Evolutionary conservation across 2,888 invertebrate genomes (phyloP).

Genomic region (Prosopocoilus inquinatus): DNA sequence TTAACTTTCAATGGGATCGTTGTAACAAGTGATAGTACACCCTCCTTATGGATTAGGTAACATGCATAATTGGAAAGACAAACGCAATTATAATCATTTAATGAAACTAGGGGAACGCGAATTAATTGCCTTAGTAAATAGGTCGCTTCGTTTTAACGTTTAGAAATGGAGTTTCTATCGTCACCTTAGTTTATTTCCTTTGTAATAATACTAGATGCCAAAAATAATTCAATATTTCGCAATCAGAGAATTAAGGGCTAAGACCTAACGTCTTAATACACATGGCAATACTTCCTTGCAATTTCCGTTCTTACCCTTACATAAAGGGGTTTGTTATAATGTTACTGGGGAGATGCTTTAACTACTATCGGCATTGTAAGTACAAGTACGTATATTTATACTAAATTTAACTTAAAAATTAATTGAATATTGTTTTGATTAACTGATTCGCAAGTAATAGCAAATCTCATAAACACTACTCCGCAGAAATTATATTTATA

Average conservation of each 20-base stretch:
- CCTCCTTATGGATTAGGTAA: slow-evolving; percentile 38
- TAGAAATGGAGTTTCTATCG: not conserved
- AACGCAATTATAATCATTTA: slow-evolving; percentile 45
- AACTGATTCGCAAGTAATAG: no score
- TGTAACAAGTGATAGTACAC: slow-evolving; percentile 30
- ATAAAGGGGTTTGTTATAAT: not conserved
- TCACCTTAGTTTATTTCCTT: not conserved
- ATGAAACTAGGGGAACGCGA: slow-evolving; percentile 35
- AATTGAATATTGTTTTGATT: no score
- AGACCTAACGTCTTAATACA: slow-evolving; percentile 42
- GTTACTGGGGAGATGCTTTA: no score
- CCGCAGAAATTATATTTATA: not conserved
- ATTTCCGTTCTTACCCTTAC: slow-evolving; percentile 43
- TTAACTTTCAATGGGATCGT: slow-evolving; percentile 31
- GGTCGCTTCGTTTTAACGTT: no score
- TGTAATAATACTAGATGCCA: slow-evolving; percentile 13
- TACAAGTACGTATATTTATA: no score
- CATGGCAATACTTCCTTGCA: slow-evolving; percentile 49
- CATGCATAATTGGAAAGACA: slow-evolving; percentile 45
- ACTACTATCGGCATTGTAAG: no score
- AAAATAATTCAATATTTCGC: slow-evolving; percentile 20
- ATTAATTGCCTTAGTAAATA: no score
- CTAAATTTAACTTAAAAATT: no score
- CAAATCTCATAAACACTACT: no score
- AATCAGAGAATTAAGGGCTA: slow-evolving; percentile 20